phyloP scores from a whole-genome alignment of 2,888 invertebrate species.

The Clistopyga incitator region DNA sequence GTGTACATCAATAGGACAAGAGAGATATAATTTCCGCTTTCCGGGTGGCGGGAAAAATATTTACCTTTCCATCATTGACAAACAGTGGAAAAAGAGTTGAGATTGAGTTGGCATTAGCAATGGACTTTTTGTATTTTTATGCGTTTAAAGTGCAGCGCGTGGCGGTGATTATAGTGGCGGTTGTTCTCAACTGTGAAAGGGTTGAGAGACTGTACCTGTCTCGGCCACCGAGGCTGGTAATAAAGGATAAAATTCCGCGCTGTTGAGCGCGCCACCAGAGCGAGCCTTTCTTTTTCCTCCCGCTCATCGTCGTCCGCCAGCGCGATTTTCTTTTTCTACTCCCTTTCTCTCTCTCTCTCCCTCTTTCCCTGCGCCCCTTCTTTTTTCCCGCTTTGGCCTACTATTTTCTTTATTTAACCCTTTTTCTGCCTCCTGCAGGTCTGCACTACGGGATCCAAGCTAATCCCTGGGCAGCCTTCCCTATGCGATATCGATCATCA shows the following conservation, averaged over 20 bases:
- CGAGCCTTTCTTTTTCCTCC: conserved; percentile 19
- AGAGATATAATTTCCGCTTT: background rate
- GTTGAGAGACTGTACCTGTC: conserved; percentile 9
- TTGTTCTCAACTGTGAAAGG: conserved; percentile 10
- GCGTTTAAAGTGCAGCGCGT: background rate
- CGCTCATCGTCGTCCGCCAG: conserved; percentile 7
- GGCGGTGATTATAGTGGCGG: background rate
- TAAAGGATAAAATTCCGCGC: conserved; percentile 49
- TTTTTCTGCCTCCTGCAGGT: conserved; percentile 19
- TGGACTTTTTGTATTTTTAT: conserved; percentile 18
- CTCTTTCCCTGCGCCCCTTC: background rate
- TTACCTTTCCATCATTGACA: background rate
- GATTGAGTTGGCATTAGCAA: background rate
- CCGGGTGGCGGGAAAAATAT: background rate
- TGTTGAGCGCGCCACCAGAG: conserved; percentile 7
- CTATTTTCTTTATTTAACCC: conserved; percentile 21
- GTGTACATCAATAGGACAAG: background rate
- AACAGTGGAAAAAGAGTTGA: too few species aligned
- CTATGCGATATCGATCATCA: conserved; percentile 44
- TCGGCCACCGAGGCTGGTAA: conserved; percentile 36
- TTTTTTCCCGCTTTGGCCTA: conserved; percentile 9
- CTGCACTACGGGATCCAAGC: conserved; percentile 37
- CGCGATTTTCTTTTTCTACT: conserved; percentile 31
- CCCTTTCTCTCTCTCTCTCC: too few species aligned
- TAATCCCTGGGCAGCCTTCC: conserved; percentile 51